Evolutionary conservation across 2,888 invertebrate genomes (phyloP).

Genomic region (Ceraclea dissimilis): DNA sequence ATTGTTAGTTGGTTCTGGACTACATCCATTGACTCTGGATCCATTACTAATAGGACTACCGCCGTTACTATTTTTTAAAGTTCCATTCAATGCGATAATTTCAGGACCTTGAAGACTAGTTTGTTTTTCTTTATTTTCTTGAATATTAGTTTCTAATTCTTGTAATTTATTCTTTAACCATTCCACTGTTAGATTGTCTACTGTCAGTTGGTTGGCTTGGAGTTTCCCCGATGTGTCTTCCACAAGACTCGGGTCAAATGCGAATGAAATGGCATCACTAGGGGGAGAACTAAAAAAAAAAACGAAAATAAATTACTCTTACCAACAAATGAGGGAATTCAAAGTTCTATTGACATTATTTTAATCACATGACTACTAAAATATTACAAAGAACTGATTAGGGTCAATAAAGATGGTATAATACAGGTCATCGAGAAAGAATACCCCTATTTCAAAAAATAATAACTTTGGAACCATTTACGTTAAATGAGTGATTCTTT

Average conservation of each 20-base stretch:
- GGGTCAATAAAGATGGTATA: too few species aligned
- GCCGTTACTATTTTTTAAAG: conserved; percentile 36
- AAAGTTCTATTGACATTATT: too few species aligned
- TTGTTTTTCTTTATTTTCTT: conserved; percentile 68
- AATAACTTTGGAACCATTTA: too few species aligned
- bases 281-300: conserved; percentile 61
- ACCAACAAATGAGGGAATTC: too few species aligned
- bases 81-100: conserved; percentile 42
- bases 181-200: conserved; percentile 88
- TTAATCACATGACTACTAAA: too few species aligned
- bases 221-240: conserved; percentile 84
- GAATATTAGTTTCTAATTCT: conserved; percentile 72
- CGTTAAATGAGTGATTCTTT: too few species aligned
- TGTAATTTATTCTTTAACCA: conserved; percentile 73
- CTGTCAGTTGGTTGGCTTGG: conserved; percentile 78
- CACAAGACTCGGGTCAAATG: conserved; percentile 80
- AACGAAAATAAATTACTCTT: too few species aligned
- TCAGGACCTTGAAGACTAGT: conserved; percentile 49
- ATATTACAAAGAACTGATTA: too few species aligned
- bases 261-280: conserved; percentile 63
- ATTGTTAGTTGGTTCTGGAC: conserved; percentile 29
- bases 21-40: conserved; percentile 21
- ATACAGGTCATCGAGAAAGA: too few species aligned
- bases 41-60: conserved; percentile 24
- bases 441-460: too few species aligned